phyloP scores from a whole-genome alignment of 2,888 invertebrate genomes.

The Bombyx huttoni region DNA sequence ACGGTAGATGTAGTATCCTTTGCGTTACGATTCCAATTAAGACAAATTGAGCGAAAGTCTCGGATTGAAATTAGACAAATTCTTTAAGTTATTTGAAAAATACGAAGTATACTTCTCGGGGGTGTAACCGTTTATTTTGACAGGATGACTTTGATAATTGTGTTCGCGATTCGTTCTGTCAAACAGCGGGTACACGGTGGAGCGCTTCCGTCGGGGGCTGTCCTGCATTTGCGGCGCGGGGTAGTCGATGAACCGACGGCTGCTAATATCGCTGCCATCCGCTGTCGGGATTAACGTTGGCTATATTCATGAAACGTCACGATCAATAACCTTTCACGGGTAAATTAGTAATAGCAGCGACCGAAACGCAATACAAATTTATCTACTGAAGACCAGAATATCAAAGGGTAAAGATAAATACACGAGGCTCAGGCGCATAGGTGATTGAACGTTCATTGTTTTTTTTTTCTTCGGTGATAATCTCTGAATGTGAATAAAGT shows the following conservation, averaged over 20 bases:
- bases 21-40: conserved; percentile 15
- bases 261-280: conserved; percentile 62
- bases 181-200: conserved; percentile 39
- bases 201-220: conserved; percentile 55
- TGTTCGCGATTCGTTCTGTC: conserved; percentile 31
- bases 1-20: background rate
- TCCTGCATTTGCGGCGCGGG: conserved; percentile 62
- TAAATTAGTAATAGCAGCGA: too few species aligned
- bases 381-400: too few species aligned
- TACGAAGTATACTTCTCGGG: conserved; percentile 60
- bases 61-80: conserved; percentile 13
- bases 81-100: conserved; percentile 36
- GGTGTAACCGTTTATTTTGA: conserved; percentile 46
- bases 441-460: too few species aligned
- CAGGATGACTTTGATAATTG: conserved; percentile 27
- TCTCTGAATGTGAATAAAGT: too few species aligned
- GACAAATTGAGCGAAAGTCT: conserved; percentile 23
- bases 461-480: too few species aligned
- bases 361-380: too few species aligned
- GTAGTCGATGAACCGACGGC: conserved; percentile 57
- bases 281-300: conserved; percentile 61
- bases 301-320: conserved; percentile 49
- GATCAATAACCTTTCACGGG: background rate
- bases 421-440: too few species aligned
- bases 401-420: too few species aligned